Evolutionary conservation across 2,113 vertebrate genomes (phyloP).

Genomic region (Atlantisia rogersi): DNA sequence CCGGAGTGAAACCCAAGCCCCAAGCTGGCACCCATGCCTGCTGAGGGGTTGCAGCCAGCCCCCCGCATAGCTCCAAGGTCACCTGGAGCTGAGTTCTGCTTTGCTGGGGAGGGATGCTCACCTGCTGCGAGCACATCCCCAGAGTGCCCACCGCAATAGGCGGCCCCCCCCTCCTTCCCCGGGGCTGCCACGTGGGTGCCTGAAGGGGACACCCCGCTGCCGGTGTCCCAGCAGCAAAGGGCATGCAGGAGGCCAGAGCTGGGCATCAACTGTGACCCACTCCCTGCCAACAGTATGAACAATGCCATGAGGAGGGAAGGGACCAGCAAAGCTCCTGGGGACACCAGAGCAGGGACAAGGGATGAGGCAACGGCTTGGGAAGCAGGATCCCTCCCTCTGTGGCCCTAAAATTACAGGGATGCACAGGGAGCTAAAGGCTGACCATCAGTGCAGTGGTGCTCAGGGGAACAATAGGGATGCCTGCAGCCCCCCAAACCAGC

Average conservation of each 20-base stretch:
- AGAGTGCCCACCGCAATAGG: too few species aligned
- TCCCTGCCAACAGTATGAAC: fast-evolving
- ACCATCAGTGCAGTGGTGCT: not conserved
- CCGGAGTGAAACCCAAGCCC: slow-evolving; percentile 71
- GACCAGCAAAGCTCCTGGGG: not conserved
- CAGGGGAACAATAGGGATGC: not conserved
- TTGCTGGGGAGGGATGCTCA: not conserved
- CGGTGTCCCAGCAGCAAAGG: fast-evolving
- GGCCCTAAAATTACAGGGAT: not conserved
- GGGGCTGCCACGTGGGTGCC: not conserved
- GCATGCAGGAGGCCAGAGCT: not conserved
- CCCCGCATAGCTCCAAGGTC: slow-evolving; percentile 2
- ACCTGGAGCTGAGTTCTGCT: not conserved
- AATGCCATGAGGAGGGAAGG: not conserved
- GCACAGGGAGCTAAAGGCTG: not conserved
- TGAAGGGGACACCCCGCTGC: fast-evolving
- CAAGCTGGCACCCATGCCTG: not conserved
- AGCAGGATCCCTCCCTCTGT: not conserved
- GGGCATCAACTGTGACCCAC: fast-evolving
- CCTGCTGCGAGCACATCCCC: not conserved
- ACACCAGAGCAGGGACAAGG: fast-evolving
- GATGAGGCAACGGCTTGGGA: not conserved
- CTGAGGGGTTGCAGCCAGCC: slow-evolving; percentile 14
- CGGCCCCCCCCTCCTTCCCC: not conserved
- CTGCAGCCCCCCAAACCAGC: not conserved